A percentile compares a stretch with the other conserved stretches of the same genome.
These are phyloP conservation scores for Alectura lathami DNA, from an alignment of 2,113 vertebrate species.

Conservation along the genomic window DNA sequence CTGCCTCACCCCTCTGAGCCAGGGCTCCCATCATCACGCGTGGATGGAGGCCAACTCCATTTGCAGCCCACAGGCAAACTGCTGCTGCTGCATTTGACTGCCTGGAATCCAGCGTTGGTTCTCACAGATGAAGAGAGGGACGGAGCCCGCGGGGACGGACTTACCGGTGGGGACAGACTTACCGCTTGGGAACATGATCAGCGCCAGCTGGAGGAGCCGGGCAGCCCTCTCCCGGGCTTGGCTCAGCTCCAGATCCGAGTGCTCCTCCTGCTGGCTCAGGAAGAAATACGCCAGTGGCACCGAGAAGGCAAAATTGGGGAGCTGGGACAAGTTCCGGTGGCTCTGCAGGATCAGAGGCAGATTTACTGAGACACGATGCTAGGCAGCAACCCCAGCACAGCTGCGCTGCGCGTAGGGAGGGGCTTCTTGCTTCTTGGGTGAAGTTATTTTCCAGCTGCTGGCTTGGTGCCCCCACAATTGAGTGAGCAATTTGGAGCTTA, in stretches of 20 bases:
- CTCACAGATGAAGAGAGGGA: not conserved
- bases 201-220: constrained; percentile 81
- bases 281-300: constrained; percentile 89
- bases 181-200: constrained; percentile 95
- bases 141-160: not conserved
- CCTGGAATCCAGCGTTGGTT: not conserved
- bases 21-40: not conserved
- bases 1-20: not conserved
- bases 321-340: constrained; percentile 93
- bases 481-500: not conserved
- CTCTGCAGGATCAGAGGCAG: constrained; percentile 70
- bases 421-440: not conserved
- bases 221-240: constrained; percentile 77
- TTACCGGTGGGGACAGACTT: constrained; percentile 41
- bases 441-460: not conserved
- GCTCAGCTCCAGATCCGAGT: constrained; percentile 76
- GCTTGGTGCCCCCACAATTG: not conserved
- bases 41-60: not conserved
- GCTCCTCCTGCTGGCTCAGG: constrained; percentile 88
- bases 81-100: not conserved
- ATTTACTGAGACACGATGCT: not conserved
- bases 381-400: not conserved
- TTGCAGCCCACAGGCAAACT: not conserved
- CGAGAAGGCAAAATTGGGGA: constrained; percentile 96
- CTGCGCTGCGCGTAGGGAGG: not conserved